A percentile compares a stretch with the other conserved stretches of the same genome.
Evolutionary conservation across 2,888 invertebrate genomes (phyloP).

Genomic region (Sinotaia quadrata): DNA sequence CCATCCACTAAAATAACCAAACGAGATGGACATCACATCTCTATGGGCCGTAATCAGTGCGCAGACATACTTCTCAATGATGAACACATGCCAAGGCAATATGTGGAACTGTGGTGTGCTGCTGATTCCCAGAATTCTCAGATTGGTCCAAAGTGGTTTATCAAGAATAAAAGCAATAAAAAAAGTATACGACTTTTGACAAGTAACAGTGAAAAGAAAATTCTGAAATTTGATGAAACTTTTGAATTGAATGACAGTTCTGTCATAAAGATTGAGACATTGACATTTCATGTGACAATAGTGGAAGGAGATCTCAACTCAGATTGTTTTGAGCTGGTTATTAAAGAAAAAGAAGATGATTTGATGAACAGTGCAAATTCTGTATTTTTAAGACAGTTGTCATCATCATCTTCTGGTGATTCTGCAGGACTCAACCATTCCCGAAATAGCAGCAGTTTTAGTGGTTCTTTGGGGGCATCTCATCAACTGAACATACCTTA

Average conservation of each 20-base stretch:
- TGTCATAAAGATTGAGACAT: not conserved
- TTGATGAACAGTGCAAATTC: not conserved
- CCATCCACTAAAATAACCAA: not conserved
- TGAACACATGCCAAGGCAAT: not conserved
- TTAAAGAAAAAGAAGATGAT: no score
- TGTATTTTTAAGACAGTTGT: not conserved
- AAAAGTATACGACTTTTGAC: not conserved
- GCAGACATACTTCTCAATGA: not conserved
- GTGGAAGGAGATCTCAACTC: not conserved
- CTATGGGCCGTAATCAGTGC: not conserved
- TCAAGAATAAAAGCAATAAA: constrained; percentile 3
- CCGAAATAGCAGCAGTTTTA: no score
- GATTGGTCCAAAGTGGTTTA: constrained; percentile 2
- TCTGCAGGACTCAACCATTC: not conserved
- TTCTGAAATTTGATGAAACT: not conserved
- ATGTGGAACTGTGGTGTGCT: not conserved
- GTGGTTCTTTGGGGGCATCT: no score
- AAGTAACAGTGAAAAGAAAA: not conserved
- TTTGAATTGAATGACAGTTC: not conserved
- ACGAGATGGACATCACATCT: not conserved
- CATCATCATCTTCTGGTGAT: no score
- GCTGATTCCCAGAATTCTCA: not conserved
- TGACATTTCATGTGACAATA: not conserved
- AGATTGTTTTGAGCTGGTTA: no score
- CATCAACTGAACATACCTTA: no score